Base-by-base conservation (phyloP, 2,113 vertebrate species). In the Eretmochelys imbricata region DNA sequence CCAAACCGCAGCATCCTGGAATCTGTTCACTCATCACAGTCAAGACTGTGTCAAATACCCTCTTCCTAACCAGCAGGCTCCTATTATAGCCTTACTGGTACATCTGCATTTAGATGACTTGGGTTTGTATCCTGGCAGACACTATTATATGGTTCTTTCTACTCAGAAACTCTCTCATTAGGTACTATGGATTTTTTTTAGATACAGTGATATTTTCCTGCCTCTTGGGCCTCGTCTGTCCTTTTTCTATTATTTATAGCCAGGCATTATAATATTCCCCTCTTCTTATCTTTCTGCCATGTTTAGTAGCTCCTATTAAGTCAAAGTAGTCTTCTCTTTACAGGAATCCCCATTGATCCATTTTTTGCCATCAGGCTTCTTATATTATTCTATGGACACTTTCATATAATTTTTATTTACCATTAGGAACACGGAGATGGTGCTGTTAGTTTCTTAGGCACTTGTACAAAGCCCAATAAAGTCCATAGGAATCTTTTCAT, bases 311-410 rank as follows among this genome's bases (percentile, higher is more conserved):
- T 42, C 20, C 46, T 84, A 55, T 95, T 89, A 89, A 89, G 94
- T 95, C 84, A 89, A 88, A 55, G 62, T 91, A 94, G 86, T 49
- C 62, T n/a, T 81, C 24, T 95, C 3, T 95, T 94, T 54, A 53
- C 46, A 88, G 57, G 46, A 24, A 88, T 78, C 14, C 42, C 22
- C 55, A 10, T 27, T 82, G 55, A 72, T 84, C 46, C 35, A 59
- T 38, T 90, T 54, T 93, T 62, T 94, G 35, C 53, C 89, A 19
- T 86, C 46, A 86, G 31, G 53, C 85, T 1, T 88, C 72, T 89
- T 94, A 72, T 86, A 35, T 19, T 94, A 46, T 1, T 84, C 94
- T 94, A 80, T 22, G 82, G 35, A 50, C n/a, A 13, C 49, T 31
- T 54, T 22, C 53, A 49, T 9, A 79, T 10, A 50, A 13, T 93